These are phyloP conservation scores for Tetanocera ferruginea DNA, from an alignment of 2,888 invertebrate species.

Conservation along the genomic window DNA sequence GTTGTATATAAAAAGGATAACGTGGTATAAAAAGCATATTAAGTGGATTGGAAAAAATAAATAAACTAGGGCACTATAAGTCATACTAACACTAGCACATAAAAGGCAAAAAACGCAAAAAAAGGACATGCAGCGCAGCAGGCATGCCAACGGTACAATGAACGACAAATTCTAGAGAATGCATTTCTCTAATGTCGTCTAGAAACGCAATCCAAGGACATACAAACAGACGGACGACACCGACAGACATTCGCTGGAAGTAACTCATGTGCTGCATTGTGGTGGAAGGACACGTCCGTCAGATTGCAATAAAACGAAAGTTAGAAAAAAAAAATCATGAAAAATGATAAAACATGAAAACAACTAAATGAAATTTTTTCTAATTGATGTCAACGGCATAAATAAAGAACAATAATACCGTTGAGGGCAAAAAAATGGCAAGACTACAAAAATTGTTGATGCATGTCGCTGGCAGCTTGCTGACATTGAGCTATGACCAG, in stretches of 20 bases:
- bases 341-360: not conserved
- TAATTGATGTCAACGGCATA: not conserved
- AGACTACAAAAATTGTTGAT: too few relatives aligned
- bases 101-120: too few relatives aligned
- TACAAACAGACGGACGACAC: not conserved
- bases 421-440: too few relatives aligned
- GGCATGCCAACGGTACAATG: not conserved
- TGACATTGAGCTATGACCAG: too few relatives aligned
- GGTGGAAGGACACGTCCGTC: not conserved
- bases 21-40: slow-evolving; percentile 26
- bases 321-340: too few relatives aligned
- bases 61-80: not conserved
- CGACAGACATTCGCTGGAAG: not conserved
- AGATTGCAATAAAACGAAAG: not conserved
- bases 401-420: too few relatives aligned
- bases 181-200: slow-evolving; percentile 27
- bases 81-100: not conserved
- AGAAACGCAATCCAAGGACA: not conserved
- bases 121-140: too few relatives aligned
- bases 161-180: not conserved
- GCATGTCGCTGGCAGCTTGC: too few relatives aligned
- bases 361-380: not conserved
- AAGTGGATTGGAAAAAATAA: slow-evolving; percentile 7
- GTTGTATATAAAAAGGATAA: slow-evolving; percentile 25
- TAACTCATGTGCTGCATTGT: not conserved